These are phyloP conservation scores for Therioaphis trifolii DNA, from an alignment of 2,888 invertebrate genomes.

Conservation along the genomic window DNA sequence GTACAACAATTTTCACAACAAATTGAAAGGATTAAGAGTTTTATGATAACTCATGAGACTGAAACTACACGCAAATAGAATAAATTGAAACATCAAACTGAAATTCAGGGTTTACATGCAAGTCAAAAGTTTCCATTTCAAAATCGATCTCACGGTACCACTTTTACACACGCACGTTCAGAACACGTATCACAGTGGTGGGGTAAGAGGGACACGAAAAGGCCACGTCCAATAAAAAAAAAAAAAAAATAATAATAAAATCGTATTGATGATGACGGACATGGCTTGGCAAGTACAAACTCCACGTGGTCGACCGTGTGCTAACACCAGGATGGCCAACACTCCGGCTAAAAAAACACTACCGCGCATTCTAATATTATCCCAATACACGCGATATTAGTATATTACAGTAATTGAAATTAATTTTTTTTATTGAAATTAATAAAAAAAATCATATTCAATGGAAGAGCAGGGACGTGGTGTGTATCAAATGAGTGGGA, in stretches of 20 bases:
- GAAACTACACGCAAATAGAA: too few relatives aligned
- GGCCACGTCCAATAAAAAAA: constrained; percentile 22
- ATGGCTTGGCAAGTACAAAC: constrained; percentile 23
- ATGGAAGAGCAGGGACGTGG: not conserved
- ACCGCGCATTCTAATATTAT: constrained; percentile 4
- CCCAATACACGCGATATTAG: constrained; percentile 14
- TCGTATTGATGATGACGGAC: constrained; percentile 13
- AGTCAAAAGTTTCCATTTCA: constrained; percentile 44
- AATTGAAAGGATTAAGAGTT: too few relatives aligned
- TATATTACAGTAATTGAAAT: constrained; percentile 33
- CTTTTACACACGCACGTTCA: constrained; percentile 19
- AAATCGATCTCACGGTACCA: constrained; percentile 32
- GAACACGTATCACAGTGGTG: not conserved
- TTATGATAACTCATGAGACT: too few relatives aligned
- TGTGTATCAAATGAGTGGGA: not conserved
- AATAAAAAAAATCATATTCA: constrained; percentile 2
- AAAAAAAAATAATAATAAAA: constrained; percentile 46
- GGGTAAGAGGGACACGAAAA: not conserved
- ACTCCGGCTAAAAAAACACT: not conserved
- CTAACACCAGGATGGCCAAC: constrained; percentile 58
- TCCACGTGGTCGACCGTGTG: constrained; percentile 62
- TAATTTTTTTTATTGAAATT: not conserved
- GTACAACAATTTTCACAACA: too few relatives aligned
- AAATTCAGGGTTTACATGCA: too few relatives aligned
- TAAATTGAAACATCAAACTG: not conserved